These are phyloP conservation scores for Thereuonema tuberculata DNA, from an alignment of 1,140 invertebrate genomes.

Conservation along the genomic window DNA sequence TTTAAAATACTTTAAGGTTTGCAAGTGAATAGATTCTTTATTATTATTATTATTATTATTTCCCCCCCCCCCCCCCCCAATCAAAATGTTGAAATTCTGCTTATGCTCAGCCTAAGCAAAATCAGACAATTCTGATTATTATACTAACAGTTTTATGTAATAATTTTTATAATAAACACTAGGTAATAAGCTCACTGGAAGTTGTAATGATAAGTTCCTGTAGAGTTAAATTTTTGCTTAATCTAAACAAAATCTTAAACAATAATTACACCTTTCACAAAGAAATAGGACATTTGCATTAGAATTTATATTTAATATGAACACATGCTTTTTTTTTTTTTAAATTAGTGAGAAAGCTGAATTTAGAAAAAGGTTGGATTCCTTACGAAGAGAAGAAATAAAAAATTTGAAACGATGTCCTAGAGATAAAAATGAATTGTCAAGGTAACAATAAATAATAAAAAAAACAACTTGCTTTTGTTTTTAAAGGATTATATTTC, in stretches of 20 bases:
- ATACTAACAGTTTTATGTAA: background rate
- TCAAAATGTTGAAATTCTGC: too few relatives aligned
- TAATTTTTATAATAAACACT: background rate
- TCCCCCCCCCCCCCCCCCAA: too few relatives aligned
- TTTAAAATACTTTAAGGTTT: too few relatives aligned
- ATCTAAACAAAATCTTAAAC: too few relatives aligned
- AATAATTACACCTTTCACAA: background rate
- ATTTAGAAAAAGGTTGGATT: constrained; percentile 66
- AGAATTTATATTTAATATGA: background rate
- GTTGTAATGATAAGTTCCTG: too few relatives aligned
- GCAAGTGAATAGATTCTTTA: too few relatives aligned
- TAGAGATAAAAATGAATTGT: constrained; percentile 77
- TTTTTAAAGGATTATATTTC: background rate
- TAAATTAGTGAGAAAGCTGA: constrained; percentile 40
- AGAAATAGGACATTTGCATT: background rate
- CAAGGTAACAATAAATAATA: too few relatives aligned
- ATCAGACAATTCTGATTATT: background rate
- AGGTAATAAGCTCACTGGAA: too few relatives aligned
- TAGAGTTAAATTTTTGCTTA: too few relatives aligned
- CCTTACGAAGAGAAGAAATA: constrained; percentile 67
- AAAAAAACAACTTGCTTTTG: background rate
- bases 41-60: too few relatives aligned
- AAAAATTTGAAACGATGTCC: constrained; percentile 63
- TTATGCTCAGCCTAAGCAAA: background rate
- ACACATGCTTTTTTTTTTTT: background rate